A percentile compares a stretch with the other conserved stretches of the same genome.
Evolutionary conservation across 1,140 invertebrate species (phyloP).

Genomic region (Neelides sp.): DNA sequence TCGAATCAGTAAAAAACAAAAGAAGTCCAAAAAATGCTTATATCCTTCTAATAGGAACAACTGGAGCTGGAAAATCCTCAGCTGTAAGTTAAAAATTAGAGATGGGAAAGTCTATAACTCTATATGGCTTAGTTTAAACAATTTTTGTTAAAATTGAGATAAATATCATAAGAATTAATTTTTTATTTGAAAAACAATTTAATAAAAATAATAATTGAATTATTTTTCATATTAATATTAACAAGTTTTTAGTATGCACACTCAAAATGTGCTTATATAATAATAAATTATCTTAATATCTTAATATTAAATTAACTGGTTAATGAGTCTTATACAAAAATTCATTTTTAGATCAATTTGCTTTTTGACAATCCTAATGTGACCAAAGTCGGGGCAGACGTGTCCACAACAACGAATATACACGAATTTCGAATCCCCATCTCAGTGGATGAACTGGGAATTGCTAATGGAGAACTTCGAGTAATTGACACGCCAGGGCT

Average conservation of each 20-base stretch:
- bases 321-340: not conserved
- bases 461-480: constrained; percentile 10
- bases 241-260: not conserved
- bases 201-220: not conserved
- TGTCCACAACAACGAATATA: constrained; percentile 13
- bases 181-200: not conserved
- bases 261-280: not conserved
- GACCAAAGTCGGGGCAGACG: not conserved
- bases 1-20: constrained; percentile 11
- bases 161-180: not conserved
- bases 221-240: not conserved
- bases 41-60: constrained; percentile 10
- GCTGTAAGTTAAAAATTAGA: constrained; percentile 4
- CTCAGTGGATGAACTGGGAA: constrained; percentile 11
- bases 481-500: constrained; percentile 11
- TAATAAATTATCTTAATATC: not conserved
- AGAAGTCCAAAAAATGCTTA: constrained; percentile 13
- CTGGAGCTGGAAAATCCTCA: constrained; percentile 18
- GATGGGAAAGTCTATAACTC: not conserved
- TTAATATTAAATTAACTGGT: not conserved
- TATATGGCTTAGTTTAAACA: not conserved
- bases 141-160: not conserved
- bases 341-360: constrained; percentile 12
- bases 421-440: constrained; percentile 10
- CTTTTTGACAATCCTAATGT: constrained; percentile 12